Conservation (phyloP, 1,140 invertebrate genomes). For the Orius insidiosus region DNA sequence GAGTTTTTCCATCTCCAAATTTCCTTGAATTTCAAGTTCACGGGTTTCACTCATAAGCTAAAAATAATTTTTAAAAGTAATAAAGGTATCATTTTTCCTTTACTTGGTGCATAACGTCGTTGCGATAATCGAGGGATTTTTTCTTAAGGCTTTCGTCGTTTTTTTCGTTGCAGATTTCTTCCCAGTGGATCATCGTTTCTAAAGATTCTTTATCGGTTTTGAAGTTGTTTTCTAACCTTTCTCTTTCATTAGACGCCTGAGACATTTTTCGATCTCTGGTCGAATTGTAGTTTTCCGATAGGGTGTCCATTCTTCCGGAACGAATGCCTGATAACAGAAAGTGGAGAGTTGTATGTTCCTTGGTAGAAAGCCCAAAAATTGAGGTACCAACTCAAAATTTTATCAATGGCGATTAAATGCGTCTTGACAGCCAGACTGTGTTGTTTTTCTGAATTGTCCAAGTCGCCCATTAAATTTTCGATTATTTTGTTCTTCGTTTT, state of each 20-base stretch:
- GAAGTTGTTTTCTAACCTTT: neutral
- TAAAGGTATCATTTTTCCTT: neutral
- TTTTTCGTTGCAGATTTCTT: conserved; percentile 16
- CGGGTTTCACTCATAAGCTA: conserved; percentile 19
- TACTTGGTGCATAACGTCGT: conserved; percentile 3
- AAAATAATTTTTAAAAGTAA: neutral
- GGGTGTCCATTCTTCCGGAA: neutral
- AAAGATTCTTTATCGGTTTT: conserved; percentile 2
- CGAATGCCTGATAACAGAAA: conserved; percentile 8
- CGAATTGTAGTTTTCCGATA: conserved; percentile 8
- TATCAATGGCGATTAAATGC: conserved; percentile 46
- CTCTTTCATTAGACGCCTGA: neutral
- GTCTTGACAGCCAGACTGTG: conserved; percentile 45
- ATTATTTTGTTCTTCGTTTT: conserved; percentile 48
- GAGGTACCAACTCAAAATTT: conserved; percentile 38
- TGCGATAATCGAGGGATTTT: neutral
- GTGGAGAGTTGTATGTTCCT: too few relatives aligned
- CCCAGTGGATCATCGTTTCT: conserved; percentile 23
- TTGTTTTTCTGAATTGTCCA: conserved; percentile 48
- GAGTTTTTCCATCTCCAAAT: conserved; percentile 10
- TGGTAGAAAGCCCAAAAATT: too few relatives aligned
- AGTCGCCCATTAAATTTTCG: conserved; percentile 37
- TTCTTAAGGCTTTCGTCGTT: conserved; percentile 14
- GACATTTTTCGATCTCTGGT: conserved; percentile 6
- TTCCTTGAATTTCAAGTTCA: conserved; percentile 13